phyloP scores from a whole-genome alignment of 2,888 invertebrate genomes.

The Rhyacophila evoluta region DNA sequence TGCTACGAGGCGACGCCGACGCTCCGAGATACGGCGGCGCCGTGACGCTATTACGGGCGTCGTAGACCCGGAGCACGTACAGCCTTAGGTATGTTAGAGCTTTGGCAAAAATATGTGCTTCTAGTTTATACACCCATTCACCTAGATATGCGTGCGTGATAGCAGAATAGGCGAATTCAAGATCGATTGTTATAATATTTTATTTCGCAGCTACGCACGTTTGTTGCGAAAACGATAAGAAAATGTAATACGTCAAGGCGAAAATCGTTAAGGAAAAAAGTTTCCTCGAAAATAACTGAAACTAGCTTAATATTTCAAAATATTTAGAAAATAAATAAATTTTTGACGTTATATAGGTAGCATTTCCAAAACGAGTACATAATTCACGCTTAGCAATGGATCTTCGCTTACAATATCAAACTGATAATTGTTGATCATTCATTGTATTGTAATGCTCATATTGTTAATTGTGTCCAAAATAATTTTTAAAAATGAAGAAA shows the following conservation, averaged over 20 bases:
- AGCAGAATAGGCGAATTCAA: conserved; percentile 1
- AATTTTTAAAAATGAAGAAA: no score
- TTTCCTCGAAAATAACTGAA: no score
- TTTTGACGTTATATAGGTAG: no score
- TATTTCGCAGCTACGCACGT: conserved; percentile 14
- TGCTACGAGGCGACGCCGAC: conserved; percentile 7
- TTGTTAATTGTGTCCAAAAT: no score
- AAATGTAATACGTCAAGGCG: not conserved
- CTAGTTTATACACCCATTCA: conserved; percentile 42
- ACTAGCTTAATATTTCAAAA: no score
- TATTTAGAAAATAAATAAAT: no score
- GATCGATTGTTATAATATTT: conserved; percentile 24
- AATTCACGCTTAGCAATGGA: no score
- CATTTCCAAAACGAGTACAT: no score
- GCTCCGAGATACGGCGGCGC: conserved; percentile 48
- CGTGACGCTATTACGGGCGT: conserved; percentile 53
- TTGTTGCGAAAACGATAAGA: conserved; percentile 5
- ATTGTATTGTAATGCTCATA: no score
- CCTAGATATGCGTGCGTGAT: conserved; percentile 24
- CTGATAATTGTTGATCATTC: no score
- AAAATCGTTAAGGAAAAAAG: no score
- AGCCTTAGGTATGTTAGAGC: conserved; percentile 39
- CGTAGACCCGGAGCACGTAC: conserved; percentile 43
- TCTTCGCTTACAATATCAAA: no score
- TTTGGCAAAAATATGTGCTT: conserved; percentile 45